phyloP scores from a whole-genome alignment of 2,113 vertebrate species.

The Aegotheles bennettii region DNA sequence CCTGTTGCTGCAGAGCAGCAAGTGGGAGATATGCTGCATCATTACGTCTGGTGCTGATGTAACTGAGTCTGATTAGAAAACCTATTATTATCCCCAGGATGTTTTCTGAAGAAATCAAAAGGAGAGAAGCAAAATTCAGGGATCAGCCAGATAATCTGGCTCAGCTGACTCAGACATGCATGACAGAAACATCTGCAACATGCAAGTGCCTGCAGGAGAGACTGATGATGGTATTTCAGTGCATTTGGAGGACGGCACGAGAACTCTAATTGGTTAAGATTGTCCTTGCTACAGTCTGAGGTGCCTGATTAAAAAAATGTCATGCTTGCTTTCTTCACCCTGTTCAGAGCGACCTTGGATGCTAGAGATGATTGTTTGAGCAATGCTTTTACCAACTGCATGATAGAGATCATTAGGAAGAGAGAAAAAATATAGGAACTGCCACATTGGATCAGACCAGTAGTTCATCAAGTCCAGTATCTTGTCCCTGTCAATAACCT shows the following conservation, averaged over 20 bases:
- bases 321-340: not conserved
- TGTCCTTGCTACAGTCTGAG: not conserved
- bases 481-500: not conserved
- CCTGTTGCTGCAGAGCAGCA: not conserved
- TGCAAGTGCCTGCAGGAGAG: not conserved
- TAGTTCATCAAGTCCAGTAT: not conserved
- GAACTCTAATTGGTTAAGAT: rapidly evolving
- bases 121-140: too few relatives aligned
- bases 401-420: not conserved
- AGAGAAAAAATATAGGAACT: not conserved
- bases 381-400: not conserved
- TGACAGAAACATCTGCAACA: rapidly evolving
- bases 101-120: not conserved
- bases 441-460: not conserved
- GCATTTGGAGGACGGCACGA: too few relatives aligned
- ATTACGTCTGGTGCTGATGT: not conserved
- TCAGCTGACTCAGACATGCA: rapidly evolving
- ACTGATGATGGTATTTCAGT: not conserved
- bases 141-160: not conserved
- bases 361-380: rapidly evolving
- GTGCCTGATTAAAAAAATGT: not conserved
- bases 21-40: not conserved
- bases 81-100: not conserved
- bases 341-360: not conserved
- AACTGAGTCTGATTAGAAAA: not conserved